Conservation (phyloP, 2,113 vertebrate genomes). For the Anarrhichthys ocellatus region DNA sequence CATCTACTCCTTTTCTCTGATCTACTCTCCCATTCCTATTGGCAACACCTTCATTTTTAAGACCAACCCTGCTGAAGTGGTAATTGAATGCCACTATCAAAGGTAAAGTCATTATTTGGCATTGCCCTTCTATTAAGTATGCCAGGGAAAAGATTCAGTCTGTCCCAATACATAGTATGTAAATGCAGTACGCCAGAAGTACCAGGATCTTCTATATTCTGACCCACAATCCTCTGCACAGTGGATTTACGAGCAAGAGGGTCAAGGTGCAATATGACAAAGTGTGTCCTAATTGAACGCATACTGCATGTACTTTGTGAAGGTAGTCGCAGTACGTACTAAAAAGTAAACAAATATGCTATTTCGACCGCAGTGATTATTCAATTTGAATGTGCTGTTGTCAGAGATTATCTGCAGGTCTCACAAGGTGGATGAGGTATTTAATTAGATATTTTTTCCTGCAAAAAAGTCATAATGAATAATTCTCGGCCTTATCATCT, state of each 20-base stretch:
- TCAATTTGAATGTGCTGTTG: not conserved
- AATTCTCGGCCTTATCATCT: not conserved
- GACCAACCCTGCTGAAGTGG: slow-evolving; percentile 60
- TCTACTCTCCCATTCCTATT: slow-evolving; percentile 62
- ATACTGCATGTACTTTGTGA: not conserved
- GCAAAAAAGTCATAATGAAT: not conserved
- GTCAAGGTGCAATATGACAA: not conserved
- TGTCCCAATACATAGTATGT: too few relatives aligned
- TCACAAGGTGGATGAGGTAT: not conserved
- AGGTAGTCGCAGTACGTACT: not conserved
- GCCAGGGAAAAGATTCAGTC: not conserved
- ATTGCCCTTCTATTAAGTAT: not conserved
- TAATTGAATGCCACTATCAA: slow-evolving; percentile 72
- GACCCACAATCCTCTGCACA: not conserved
- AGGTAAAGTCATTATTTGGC: slow-evolving; percentile 61
- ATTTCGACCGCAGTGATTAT: too few relatives aligned
- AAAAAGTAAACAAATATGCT: too few relatives aligned
- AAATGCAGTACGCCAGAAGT: too few relatives aligned
- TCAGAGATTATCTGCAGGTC: not conserved
- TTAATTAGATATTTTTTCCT: not conserved
- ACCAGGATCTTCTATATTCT: not conserved
- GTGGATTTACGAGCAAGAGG: not conserved
- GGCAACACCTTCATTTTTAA: slow-evolving; percentile 60
- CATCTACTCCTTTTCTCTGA: slow-evolving; percentile 73
- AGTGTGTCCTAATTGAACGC: not conserved